These are phyloP conservation scores for Cecidostiba fungosa DNA, from an alignment of 2,888 invertebrate species.

Conservation along the genomic window DNA sequence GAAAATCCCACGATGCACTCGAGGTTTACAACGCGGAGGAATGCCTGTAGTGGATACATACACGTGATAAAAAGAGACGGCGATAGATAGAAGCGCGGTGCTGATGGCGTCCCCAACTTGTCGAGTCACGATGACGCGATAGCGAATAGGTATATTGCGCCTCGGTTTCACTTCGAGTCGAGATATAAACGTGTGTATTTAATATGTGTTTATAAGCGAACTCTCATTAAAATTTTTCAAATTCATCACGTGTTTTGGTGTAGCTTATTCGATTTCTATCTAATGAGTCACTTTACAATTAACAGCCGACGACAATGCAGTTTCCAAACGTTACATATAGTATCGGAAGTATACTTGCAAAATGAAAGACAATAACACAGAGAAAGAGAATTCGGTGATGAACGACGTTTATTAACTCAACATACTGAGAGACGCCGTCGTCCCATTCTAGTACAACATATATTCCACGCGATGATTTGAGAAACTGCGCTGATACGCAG, in stretches of 20 bases:
- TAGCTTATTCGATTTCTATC: background rate
- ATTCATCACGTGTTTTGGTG: background rate
- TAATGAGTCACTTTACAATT: background rate
- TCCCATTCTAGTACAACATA: too few species aligned
- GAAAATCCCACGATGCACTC: too few species aligned
- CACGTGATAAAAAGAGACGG: too few species aligned
- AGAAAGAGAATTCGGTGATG: background rate
- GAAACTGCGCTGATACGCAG: too few species aligned
- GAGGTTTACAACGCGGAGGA: too few species aligned
- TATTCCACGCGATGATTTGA: too few species aligned
- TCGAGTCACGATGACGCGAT: slow-evolving; percentile 67
- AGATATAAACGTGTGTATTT: background rate
- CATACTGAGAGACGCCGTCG: background rate
- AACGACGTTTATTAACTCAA: background rate
- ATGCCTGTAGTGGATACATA: too few species aligned
- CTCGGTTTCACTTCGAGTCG: background rate
- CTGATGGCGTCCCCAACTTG: slow-evolving; percentile 13
- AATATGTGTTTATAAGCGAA: background rate
- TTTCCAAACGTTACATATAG: background rate
- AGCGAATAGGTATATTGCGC: slow-evolving; percentile 9
- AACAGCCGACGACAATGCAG: slow-evolving; percentile 3
- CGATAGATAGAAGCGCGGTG: too few species aligned
- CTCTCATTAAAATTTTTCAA: background rate
- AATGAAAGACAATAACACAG: background rate
- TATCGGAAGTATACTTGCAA: too few species aligned